A percentile compares a stretch with the other conserved stretches of the same genome.
Conservation (phyloP, 2,888 invertebrate species). For the Caenorhabditis macrosperma region DNA sequence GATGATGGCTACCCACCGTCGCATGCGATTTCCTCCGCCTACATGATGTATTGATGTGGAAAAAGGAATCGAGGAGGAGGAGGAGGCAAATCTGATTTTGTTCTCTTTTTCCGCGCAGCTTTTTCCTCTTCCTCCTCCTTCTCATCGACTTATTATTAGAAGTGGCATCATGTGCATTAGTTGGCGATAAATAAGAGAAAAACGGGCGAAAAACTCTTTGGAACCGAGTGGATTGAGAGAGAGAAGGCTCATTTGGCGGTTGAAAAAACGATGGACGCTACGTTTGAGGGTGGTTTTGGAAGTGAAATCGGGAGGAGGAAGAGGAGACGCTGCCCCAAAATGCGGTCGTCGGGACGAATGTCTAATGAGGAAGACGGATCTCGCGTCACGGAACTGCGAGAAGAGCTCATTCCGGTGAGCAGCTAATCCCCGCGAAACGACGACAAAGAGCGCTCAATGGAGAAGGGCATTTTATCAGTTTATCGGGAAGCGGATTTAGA, state of each 20-base stretch:
- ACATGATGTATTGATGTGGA: conserved; percentile 11
- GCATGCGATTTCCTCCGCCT: conserved; percentile 8
- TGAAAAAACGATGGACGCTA: background rate
- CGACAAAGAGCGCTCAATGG: background rate
- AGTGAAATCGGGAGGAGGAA: background rate
- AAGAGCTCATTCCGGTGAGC: too few species aligned
- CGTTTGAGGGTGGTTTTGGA: background rate
- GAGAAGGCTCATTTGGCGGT: background rate
- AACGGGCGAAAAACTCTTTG: background rate
- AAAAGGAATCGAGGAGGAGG: conserved; percentile 1
- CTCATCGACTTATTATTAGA: conserved; percentile 17
- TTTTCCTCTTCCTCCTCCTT: background rate
- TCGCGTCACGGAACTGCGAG: background rate
- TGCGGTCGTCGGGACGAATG: background rate
- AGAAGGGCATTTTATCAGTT: background rate
- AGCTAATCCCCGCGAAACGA: background rate
- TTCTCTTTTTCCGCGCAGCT: background rate
- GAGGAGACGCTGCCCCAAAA: background rate
- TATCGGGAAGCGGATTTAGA: background rate
- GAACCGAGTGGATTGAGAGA: background rate
- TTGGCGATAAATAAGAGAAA: background rate
- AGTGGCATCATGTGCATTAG: background rate
- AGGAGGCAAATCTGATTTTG: conserved; percentile 41
- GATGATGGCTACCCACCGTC: conserved; percentile 4
- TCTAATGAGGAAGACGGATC: conserved; percentile 6